Conservation (phyloP, 2,888 invertebrate species). For the Campopleginae sp. region DNA sequence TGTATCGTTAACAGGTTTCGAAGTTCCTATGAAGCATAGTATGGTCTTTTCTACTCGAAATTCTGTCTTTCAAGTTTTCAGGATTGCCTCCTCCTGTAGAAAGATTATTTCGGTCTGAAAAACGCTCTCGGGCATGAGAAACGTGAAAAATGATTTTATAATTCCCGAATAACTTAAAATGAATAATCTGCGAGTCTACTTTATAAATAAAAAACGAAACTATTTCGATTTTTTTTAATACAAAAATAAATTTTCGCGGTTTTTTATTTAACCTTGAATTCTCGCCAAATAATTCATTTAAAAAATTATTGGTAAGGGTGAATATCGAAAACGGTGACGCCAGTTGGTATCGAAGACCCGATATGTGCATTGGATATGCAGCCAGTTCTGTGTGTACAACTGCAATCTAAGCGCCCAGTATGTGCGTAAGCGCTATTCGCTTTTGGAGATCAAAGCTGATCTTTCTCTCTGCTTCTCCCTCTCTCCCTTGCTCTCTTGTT, state of each 20-base stretch:
- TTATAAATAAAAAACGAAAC: no score
- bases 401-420: constrained; percentile 4
- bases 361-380: background rate
- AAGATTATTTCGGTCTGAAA: background rate
- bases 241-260: no score
- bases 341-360: background rate
- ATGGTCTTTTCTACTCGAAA: background rate
- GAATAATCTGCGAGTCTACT: no score
- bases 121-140: no score
- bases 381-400: background rate
- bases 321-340: background rate
- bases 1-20: constrained; percentile 25
- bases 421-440: constrained; percentile 10
- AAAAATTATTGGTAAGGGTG: background rate
- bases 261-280: background rate
- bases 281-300: background rate
- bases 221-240: no score
- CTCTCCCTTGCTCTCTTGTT: constrained; percentile 1
- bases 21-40: background rate
- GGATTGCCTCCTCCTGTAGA: background rate
- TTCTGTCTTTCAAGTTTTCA: background rate
- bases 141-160: no score
- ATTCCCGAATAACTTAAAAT: no score
- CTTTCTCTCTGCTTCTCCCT: background rate
- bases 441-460: constrained; percentile 42